Evolutionary conservation across 2,113 vertebrate species (phyloP), one percentile per base, ranked within the genome.

Genomic region (Syngnathus floridae): DNA sequence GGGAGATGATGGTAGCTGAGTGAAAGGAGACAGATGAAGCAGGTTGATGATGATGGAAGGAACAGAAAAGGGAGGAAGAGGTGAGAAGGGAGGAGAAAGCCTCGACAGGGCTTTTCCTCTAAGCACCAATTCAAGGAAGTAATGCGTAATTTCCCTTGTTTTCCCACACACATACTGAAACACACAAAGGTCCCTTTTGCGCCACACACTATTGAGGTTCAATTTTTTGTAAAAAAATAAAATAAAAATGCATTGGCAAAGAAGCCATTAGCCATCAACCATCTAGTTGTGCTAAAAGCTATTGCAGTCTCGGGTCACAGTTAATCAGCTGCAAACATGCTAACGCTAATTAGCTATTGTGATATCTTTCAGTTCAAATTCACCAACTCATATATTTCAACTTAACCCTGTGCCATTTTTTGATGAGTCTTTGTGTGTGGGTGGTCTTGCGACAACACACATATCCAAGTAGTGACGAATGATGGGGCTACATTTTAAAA

Each of bases 51-150:
- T 78, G 77, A 86, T 84, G 78, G 70, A 60, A 81, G 75, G 62
- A 71, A 82, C 79, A 72, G 71, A 80, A 68, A 81, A 67, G 54
- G 77, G 68, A 67, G 70, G 77, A 67, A 85, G 78, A 82, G 81
- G 81, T 83, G 77, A 80, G 77, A 78, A 76, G 76, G 84, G 85
- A 81, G 79, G 80, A 88, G 80, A 66, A 81, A 74, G 77, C 82
- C 84, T 90, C 86, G 86, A 87, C 88, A 78, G 87, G 81, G 77
- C 79, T 85, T 91, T 88, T 90, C 88, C 88, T 87, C 83, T 76
- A 82, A 82, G 81, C 84, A 84, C 77, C 83, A 87, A 84, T 86
- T 90, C 84, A 88, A 88, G 90, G 88, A 88, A 84, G 77, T 82
- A 76, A 79, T 90, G 86, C 83, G 84, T 89, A 86, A 90, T 91